Conservation (phyloP, 2,888 invertebrate genomes). For the Bimastos eiseni region DNA sequence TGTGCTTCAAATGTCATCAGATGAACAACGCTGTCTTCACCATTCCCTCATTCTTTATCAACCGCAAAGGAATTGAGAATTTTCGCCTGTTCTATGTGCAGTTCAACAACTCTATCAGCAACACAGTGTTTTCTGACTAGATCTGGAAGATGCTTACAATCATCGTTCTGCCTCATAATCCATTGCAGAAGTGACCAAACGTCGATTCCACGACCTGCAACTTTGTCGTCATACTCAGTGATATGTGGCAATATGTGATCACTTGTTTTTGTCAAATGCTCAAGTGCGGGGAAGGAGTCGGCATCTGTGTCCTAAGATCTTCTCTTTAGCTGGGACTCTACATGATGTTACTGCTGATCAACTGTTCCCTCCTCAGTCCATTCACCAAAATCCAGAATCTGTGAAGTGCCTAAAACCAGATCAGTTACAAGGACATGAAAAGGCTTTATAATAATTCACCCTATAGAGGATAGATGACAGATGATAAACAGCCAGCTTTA, state of each 20-base stretch:
- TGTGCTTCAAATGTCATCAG: no score
- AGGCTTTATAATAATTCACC: neutral
- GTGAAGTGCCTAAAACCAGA: neutral
- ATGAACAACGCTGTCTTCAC: neutral
- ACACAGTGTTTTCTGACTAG: neutral
- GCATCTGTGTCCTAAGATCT: neutral
- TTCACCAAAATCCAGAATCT: neutral
- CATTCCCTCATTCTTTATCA: neutral
- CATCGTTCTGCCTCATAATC: neutral
- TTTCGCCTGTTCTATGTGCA: neutral
- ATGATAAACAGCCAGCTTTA: neutral
- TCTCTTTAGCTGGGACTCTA: neutral
- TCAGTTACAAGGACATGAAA: neutral
- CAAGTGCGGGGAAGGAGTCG: neutral
- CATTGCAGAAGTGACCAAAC: neutral
- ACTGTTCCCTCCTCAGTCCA: constrained; percentile 1
- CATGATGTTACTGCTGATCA: neutral
- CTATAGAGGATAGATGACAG: neutral
- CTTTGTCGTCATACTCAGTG: neutral
- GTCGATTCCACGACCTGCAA: neutral
- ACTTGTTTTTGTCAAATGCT: neutral
- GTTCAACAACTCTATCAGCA: neutral
- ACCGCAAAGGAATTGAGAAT: neutral
- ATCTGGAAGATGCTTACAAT: neutral
- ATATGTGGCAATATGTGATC: neutral